Percentiles rank a stretch among this genome's conserved stretches.
phyloP scores from a whole-genome alignment of 2,888 invertebrate genomes.

The Drosophila incognita region DNA sequence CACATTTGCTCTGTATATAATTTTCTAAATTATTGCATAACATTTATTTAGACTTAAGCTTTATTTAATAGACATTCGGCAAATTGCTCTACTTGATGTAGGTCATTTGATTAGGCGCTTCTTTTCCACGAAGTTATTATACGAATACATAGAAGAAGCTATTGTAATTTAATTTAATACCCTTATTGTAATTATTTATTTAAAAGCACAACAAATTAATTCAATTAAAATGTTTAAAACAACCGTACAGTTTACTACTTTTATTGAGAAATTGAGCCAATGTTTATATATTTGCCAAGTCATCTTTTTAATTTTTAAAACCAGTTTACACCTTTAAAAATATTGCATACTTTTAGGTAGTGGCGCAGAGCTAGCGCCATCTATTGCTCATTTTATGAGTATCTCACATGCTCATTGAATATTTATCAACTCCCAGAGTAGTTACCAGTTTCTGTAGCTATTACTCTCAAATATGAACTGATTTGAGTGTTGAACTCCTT shows the following conservation, averaged over 20 bases:
- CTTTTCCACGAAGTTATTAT: slow-evolving; percentile 57
- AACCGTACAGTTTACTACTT: not conserved
- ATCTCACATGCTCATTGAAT: not conserved
- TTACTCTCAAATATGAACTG: not conserved
- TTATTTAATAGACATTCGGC: slow-evolving; percentile 57
- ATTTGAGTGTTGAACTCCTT: not conserved
- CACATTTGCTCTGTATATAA: slow-evolving; percentile 77
- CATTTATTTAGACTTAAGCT: slow-evolving; percentile 66
- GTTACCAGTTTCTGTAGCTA: not conserved
- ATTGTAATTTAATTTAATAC: slow-evolving; percentile 76
- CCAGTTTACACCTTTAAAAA: not conserved
- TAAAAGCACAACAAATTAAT: slow-evolving; percentile 71
- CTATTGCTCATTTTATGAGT: slow-evolving; percentile 19
- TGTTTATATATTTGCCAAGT: not conserved
- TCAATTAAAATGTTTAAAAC: slow-evolving; percentile 76
- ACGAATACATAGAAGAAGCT: slow-evolving; percentile 68
- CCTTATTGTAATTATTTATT: slow-evolving; percentile 77
- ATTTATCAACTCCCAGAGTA: not conserved
- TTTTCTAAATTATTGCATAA: slow-evolving; percentile 78
- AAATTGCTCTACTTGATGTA: slow-evolving; percentile 43
- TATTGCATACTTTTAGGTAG: slow-evolving; percentile 30
- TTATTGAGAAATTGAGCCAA: not conserved
- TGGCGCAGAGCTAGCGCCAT: not conserved
- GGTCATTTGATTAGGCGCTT: slow-evolving; percentile 65
- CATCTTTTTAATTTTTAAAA: not conserved